Conservation (phyloP, 1,140 invertebrate genomes). For the Leptestheria dahalacensis region DNA sequence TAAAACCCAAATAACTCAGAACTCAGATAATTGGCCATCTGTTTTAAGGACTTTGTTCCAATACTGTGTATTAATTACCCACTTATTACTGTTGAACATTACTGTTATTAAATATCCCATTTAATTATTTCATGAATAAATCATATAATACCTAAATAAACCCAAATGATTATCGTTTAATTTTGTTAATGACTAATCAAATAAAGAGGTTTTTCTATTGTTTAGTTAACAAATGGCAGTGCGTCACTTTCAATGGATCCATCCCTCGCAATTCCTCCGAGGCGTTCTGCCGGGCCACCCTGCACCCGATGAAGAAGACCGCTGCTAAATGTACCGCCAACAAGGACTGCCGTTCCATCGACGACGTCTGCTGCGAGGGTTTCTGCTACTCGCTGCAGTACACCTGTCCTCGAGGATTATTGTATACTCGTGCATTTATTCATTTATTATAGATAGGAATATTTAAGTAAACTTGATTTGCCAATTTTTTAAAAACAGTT, state of each 20-base stretch:
- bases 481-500: not conserved
- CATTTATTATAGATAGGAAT: not conserved
- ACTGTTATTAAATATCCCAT: too few species aligned
- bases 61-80: too few species aligned
- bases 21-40: too few species aligned
- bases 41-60: too few species aligned
- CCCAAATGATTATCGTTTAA: too few species aligned
- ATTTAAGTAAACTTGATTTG: too few species aligned
- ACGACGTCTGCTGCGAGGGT: not conserved
- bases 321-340: not conserved
- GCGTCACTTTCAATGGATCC: not conserved
- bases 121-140: too few species aligned
- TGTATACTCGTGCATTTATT: not conserved
- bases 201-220: not conserved
- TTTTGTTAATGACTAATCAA: too few species aligned
- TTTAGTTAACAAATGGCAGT: not conserved
- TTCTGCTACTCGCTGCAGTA: not conserved
- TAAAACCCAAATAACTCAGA: too few species aligned
- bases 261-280: not conserved
- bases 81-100: too few species aligned
- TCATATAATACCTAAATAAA: too few species aligned
- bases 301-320: not conserved
- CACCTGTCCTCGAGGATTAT: not conserved
- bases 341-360: not conserved
- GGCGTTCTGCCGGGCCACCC: not conserved